These are phyloP conservation scores for Centropristis striata DNA, from an alignment of 2,113 vertebrate genomes.

Conservation along the genomic window DNA sequence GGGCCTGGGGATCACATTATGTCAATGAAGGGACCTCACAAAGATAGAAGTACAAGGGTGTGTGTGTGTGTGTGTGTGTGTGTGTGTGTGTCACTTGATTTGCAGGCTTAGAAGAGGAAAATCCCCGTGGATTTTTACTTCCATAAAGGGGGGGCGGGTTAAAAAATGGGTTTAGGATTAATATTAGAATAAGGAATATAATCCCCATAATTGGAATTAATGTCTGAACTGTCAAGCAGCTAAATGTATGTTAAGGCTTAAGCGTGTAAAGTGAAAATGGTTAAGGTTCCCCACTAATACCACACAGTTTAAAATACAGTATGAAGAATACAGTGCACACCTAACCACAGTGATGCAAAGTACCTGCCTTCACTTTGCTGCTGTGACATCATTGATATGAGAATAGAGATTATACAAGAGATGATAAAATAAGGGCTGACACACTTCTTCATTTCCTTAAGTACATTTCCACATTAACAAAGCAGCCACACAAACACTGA, in stretches of 20 bases:
- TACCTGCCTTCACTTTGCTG: background rate
- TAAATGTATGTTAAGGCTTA: background rate
- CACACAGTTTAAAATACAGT: too few relatives aligned
- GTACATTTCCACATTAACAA: background rate
- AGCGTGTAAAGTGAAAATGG: background rate
- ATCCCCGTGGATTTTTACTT: too few relatives aligned
- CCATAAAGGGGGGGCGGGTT: background rate
- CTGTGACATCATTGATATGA: background rate
- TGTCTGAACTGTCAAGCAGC: background rate
- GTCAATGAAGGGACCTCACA: too few relatives aligned
- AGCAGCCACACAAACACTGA: conserved; percentile 9
- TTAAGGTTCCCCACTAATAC: background rate
- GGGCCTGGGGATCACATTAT: too few relatives aligned
- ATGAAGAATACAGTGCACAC: background rate
- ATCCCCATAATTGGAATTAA: conserved; percentile 3
- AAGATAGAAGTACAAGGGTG: too few relatives aligned
- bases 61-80: too few relatives aligned
- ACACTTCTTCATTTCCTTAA: background rate
- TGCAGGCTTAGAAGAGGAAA: too few relatives aligned
- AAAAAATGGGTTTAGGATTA: background rate
- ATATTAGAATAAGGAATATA: background rate
- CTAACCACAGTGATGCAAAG: background rate
- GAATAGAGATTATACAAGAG: background rate
- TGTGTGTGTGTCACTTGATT: too few relatives aligned
- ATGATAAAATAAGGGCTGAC: background rate